These are phyloP conservation scores for Hirtodrosophila confusa DNA, from an alignment of 2,888 invertebrate species.

Conservation along the genomic window DNA sequence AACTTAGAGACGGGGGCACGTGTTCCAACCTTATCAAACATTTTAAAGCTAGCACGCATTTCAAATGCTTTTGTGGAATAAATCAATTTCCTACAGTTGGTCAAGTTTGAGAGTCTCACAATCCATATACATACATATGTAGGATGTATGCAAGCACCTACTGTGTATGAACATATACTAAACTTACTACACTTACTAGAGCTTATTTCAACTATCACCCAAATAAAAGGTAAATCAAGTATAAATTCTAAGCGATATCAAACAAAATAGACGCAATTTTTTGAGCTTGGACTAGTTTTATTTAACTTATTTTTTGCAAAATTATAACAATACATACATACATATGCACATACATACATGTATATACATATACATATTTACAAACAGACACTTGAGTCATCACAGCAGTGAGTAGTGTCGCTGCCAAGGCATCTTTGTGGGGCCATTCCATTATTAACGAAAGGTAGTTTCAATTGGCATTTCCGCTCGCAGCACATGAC, in stretches of 20 bases:
- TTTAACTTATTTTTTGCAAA: too few relatives aligned
- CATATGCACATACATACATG: neutral
- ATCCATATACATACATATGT: too few relatives aligned
- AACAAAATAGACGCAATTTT: too few relatives aligned
- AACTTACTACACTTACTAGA: too few relatives aligned
- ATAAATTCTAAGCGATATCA: too few relatives aligned
- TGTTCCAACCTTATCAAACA: constrained; percentile 47
- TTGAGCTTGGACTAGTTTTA: too few relatives aligned
- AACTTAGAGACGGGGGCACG: constrained; percentile 30
- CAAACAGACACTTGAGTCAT: constrained; percentile 61
- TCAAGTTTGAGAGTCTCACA: too few relatives aligned
- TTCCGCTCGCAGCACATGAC: constrained; percentile 62
- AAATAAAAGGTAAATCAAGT: too few relatives aligned
- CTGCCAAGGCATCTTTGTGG: constrained; percentile 56
- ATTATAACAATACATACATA: neutral
- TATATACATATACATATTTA: neutral
- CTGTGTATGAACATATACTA: too few relatives aligned
- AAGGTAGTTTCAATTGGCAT: constrained; percentile 75
- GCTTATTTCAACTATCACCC: too few relatives aligned
- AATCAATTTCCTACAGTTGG: too few relatives aligned
- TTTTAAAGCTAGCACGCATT: constrained; percentile 13
- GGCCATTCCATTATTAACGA: constrained; percentile 59
- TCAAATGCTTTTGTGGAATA: neutral
- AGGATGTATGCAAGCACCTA: too few relatives aligned
- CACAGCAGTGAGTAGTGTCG: constrained; percentile 12